Evolutionary conservation across 2,113 vertebrate species (phyloP).

Genomic region (Anarrhichthys ocellatus): DNA sequence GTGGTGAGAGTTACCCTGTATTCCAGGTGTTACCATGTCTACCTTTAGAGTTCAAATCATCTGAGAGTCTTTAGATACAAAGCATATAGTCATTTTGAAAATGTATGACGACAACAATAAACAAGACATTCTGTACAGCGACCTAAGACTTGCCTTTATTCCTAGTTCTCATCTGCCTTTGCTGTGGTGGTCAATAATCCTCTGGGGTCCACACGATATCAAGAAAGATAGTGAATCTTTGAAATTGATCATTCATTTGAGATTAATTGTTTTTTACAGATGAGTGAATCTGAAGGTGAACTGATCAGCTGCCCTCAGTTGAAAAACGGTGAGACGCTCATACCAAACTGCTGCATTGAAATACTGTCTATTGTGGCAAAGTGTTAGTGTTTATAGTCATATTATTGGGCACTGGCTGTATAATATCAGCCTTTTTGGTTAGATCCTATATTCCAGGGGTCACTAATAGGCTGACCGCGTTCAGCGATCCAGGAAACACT

Average conservation of each 20-base stretch:
- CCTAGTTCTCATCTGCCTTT: not conserved
- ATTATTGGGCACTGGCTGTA: not conserved
- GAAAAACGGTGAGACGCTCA: not conserved
- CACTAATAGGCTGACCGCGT: too few relatives aligned
- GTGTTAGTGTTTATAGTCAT: not conserved
- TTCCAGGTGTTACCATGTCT: slow-evolving; percentile 67
- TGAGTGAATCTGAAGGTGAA: not conserved
- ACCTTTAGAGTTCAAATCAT: slow-evolving; percentile 70
- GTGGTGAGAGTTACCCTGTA: slow-evolving; percentile 65
- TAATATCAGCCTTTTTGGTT: not conserved
- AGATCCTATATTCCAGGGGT: not conserved
- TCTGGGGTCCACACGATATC: not conserved
- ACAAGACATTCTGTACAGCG: slow-evolving; percentile 77
- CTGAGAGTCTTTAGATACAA: slow-evolving; percentile 79
- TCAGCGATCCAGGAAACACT: too few relatives aligned
- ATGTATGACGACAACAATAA: slow-evolving; percentile 83
- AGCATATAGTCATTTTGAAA: slow-evolving; percentile 78
- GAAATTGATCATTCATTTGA: not conserved
- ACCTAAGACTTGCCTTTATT: slow-evolving; percentile 50
- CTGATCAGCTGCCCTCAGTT: not conserved
- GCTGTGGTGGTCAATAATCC: not conserved
- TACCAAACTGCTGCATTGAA: not conserved
- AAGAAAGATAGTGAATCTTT: not conserved
- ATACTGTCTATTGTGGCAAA: not conserved
- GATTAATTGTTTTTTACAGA: not conserved